Evolutionary conservation across 2,888 invertebrate genomes (phyloP).

Genomic region (Oscheius sp.): DNA sequence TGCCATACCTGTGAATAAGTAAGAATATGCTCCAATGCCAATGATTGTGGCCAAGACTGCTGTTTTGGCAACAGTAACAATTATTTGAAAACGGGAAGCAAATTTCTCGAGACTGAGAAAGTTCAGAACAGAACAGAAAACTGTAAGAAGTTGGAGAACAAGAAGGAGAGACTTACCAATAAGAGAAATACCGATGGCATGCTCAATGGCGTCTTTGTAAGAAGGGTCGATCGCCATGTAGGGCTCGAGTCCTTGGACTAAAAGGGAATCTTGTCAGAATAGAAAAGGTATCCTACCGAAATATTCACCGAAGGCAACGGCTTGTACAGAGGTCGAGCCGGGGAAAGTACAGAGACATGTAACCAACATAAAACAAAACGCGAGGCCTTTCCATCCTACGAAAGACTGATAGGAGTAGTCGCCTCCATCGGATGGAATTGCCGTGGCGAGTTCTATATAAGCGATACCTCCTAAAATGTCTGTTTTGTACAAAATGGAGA

Average conservation of each 20-base stretch:
- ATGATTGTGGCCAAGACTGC: neutral
- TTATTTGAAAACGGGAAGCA: slow-evolving; percentile 22
- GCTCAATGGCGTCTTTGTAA: slow-evolving; percentile 42
- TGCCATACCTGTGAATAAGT: neutral
- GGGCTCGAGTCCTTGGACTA: slow-evolving; percentile 49
- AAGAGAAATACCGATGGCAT: neutral
- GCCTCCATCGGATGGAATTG: slow-evolving; percentile 77
- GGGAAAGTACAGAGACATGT: slow-evolving; percentile 31
- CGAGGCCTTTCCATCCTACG: slow-evolving; percentile 35
- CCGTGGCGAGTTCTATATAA: slow-evolving; percentile 88
- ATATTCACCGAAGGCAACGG: slow-evolving; percentile 30
- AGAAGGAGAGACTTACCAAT: neutral
- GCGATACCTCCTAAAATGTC: slow-evolving; percentile 79
- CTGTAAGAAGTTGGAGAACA: neutral
- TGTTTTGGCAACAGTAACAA: slow-evolving; percentile 19
- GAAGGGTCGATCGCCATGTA: slow-evolving; percentile 40
- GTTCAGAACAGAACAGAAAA: slow-evolving; percentile 22
- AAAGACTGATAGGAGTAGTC: slow-evolving; percentile 38
- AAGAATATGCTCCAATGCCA: neutral
- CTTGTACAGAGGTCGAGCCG: slow-evolving; percentile 30
- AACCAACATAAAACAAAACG: slow-evolving; percentile 33
- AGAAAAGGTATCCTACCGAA: slow-evolving; percentile 6
- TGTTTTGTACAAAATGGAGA: neutral
- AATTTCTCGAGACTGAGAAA: slow-evolving; percentile 14
- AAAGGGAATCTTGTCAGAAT: slow-evolving; percentile 4